Percentiles rank a stretch among this genome's conserved stretches.
Conservation (phyloP, 1,140 invertebrate species). For the Trichonephila clavipes region DNA sequence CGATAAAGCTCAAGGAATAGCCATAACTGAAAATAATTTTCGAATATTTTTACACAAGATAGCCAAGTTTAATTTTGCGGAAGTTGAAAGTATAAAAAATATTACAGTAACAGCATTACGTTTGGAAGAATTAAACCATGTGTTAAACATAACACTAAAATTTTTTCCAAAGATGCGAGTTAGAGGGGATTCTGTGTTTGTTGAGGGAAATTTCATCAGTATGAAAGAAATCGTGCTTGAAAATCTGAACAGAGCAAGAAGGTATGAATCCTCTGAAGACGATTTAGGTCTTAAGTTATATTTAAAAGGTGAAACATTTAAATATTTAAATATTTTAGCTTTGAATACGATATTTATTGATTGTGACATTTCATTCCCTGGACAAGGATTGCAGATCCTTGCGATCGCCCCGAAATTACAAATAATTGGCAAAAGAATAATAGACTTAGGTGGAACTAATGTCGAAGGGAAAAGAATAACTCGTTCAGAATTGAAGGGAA, state of each 20-base stretch:
- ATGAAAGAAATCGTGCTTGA: neutral
- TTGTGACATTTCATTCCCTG: rapidly evolving
- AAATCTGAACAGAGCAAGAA: neutral
- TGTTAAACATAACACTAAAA: neutral
- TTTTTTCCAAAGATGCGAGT: no score
- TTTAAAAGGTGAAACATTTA: neutral
- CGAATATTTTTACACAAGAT: neutral
- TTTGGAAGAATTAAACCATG: neutral
- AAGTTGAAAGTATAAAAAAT: neutral
- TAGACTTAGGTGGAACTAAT: neutral
- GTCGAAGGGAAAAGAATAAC: no score
- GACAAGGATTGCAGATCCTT: no score
- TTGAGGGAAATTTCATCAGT: neutral
- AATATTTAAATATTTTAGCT: neutral
- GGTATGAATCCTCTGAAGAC: no score
- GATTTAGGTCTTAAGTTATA: no score
- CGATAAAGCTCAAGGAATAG: neutral
- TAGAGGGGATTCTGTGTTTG: neutral
- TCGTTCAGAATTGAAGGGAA: no score
- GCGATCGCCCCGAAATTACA: neutral
- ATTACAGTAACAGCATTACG: neutral
- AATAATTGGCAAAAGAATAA: neutral
- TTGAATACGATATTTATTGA: neutral
- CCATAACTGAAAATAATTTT: neutral
- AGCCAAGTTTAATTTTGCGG: neutral